Evolutionary conservation across 92 coral and sea anemone species (phyloP).

Genomic region (Epizoanthus scotinus): DNA sequence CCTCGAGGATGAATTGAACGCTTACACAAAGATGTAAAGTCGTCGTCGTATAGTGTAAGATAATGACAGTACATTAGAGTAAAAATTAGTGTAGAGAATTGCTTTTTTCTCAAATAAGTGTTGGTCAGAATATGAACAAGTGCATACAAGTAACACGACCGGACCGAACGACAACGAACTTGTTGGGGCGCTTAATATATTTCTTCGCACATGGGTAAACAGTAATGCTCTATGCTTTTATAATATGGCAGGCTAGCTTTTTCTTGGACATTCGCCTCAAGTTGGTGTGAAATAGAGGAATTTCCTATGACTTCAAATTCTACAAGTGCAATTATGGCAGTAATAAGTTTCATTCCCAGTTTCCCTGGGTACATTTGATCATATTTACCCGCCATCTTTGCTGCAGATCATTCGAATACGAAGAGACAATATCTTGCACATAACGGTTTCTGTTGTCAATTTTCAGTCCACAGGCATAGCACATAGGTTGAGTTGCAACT

Average conservation of each 20-base stretch:
- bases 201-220: constrained; percentile 6
- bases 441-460: not conserved
- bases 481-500: too few relatives aligned
- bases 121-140: not conserved
- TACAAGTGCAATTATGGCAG: not conserved
- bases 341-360: not conserved
- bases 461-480: too few relatives aligned
- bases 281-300: not conserved
- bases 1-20: constrained; percentile 6
- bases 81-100: not conserved
- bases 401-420: not conserved
- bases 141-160: not conserved
- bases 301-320: not conserved
- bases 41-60: not conserved
- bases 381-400: not conserved
- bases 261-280: not conserved
- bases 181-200: constrained; percentile 2
- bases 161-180: not conserved
- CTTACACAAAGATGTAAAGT: not conserved
- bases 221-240: not conserved
- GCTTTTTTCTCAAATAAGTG: not conserved
- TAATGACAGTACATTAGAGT: not conserved
- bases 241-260: not conserved
- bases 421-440: not conserved
- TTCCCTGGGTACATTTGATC: constrained; percentile 25